Evolutionary conservation across 2,888 invertebrate species (phyloP), one percentile per base, ranked within the genome.

Genomic region (Petrolisthes manimaculis): DNA sequence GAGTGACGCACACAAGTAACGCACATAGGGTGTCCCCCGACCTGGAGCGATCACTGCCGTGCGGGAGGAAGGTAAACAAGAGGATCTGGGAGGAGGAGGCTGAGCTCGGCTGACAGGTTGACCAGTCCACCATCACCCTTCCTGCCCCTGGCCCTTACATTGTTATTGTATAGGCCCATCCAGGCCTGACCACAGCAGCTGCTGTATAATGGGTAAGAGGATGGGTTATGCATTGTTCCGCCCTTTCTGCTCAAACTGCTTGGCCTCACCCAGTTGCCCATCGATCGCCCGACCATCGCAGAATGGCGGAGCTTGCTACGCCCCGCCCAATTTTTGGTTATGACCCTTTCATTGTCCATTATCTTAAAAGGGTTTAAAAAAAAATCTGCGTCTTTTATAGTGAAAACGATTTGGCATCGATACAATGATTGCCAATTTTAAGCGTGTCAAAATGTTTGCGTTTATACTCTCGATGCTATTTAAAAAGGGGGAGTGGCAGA

Each of bases 1-100:
- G 88, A 84, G 88, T 88, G 88, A 88, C 88, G 88, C 88, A 88
- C 88, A 88, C 88, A 80, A 88, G 88, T 88, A 84, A 88, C 88
- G 88, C 88, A 88, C 88, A 88, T 78, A 84, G 79, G 88, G 84
- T 88, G 88, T 88, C 88, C 88, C 88, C 79, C 74, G 81, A 84
- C 79, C 84, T 71, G 88, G 74, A 71, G 71, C 80, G 88, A 88
- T 88, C 88, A 84, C 88, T 69, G 78, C 79, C 80, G 82, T 78
- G 86, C 83, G 83, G 84, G 84, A 88, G 83, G 69, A 83, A 84
- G 80, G 88, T 88, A 88, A 88, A 88, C 84, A 88, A 88, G 88
- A 75, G 74, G 84, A 84, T 37, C 74, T 82, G 86, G 86, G 55
- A 79, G 80, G 88, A 79, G 88, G 71, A 84, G 80, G 78, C 79